Evolutionary conservation across 1,140 invertebrate genomes (phyloP).

Genomic region (Mycetomoellerius zeteki): DNA sequence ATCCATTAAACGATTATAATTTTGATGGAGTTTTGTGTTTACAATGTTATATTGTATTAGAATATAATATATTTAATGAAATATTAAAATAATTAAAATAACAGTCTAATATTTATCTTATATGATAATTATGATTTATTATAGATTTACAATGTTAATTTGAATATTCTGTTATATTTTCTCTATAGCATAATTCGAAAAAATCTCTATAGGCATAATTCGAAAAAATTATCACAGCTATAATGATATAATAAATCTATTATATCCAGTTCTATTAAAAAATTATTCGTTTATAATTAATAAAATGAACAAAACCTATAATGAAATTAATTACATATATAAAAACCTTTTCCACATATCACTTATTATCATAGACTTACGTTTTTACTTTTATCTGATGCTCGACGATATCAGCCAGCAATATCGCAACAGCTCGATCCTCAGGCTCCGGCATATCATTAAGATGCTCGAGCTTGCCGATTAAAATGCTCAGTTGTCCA

Average conservation of each 20-base stretch:
- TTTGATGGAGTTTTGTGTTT: not conserved
- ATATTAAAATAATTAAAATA: not conserved
- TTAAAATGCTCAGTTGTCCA: constrained; percentile 64
- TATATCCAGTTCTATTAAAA: not conserved
- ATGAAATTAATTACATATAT: not conserved
- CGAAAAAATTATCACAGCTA: not conserved
- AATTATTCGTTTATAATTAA: not conserved
- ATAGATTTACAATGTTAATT: not conserved
- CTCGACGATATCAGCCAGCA: constrained; percentile 51
- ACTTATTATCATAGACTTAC: constrained; percentile 28
- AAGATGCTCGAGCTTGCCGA: constrained; percentile 51
- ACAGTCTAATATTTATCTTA: not conserved
- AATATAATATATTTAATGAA: not conserved
- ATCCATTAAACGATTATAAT: not conserved
- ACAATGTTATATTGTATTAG: not conserved
- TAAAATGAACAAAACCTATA: too few species aligned
- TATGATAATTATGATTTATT: not conserved
- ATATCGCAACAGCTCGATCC: not conserved
- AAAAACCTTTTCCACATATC: too few species aligned
- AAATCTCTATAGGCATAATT: not conserved
- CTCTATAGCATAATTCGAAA: not conserved
- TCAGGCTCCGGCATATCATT: not conserved
- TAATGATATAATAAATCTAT: not conserved
- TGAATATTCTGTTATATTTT: not conserved
- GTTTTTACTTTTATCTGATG: constrained; percentile 59